A percentile compares a stretch with the other conserved stretches of the same genome.
Evolutionary conservation across 2,888 invertebrate genomes (phyloP).

Genomic region (Dione vanillae): DNA sequence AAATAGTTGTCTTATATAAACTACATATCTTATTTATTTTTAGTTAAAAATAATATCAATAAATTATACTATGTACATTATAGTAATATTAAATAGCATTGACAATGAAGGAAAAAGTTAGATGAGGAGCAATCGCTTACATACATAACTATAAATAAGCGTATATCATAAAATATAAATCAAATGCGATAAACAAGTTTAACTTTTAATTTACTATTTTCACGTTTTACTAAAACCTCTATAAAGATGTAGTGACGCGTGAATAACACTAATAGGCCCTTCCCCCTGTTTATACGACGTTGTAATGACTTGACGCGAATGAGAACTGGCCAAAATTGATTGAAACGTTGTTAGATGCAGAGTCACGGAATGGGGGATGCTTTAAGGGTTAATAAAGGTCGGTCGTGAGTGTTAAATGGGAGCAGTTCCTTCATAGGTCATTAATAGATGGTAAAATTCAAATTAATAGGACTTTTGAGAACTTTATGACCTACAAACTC

Average conservation of each 20-base stretch:
- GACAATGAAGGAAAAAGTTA: no score
- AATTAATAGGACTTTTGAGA: conserved; percentile 46
- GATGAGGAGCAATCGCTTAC: not conserved
- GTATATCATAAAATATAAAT: not conserved
- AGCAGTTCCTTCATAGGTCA: conserved; percentile 54
- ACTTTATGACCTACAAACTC: conserved; percentile 27
- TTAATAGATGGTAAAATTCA: conserved; percentile 52
- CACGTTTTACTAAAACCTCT: conserved; percentile 1
- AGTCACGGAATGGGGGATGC: conserved; percentile 77
- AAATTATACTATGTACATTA: no score
- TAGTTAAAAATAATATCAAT: no score
- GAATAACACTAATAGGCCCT: conserved; percentile 82
- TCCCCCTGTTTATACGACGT: conserved; percentile 82
- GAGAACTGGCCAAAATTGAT: conserved; percentile 81
- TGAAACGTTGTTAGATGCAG: conserved; percentile 82
- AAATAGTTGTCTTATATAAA: not conserved
- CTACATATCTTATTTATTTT: not conserved
- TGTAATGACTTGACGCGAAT: conserved; percentile 82
- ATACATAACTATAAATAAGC: no score
- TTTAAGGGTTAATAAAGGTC: conserved; percentile 57
- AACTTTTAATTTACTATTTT: not conserved
- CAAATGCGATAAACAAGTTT: not conserved
- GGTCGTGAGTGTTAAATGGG: conserved; percentile 61
- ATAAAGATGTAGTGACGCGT: conserved; percentile 75
- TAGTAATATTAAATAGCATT: no score